phyloP scores from a whole-genome alignment of 1,140 invertebrate genomes.

The Drosophila bifasciata region DNA sequence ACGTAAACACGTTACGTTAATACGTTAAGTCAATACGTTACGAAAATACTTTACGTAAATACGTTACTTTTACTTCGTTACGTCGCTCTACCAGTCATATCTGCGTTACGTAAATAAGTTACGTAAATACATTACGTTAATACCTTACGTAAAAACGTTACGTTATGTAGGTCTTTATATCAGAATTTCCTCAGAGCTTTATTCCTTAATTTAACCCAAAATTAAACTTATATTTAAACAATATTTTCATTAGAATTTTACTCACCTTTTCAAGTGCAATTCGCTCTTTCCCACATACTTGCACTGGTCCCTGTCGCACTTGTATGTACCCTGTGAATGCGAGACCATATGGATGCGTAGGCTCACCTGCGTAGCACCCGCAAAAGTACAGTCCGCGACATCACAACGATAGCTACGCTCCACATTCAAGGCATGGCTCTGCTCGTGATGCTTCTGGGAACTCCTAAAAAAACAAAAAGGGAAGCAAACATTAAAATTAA shows the following conservation, averaged over 20 bases:
- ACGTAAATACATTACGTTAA: no score
- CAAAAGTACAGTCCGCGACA: conserved; percentile 53
- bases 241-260: not conserved
- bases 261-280: conserved; percentile 70
- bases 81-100: no score
- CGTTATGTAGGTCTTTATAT: no score
- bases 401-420: conserved; percentile 42
- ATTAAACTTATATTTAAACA: not conserved
- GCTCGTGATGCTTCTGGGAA: conserved; percentile 55
- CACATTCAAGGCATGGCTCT: conserved; percentile 34
- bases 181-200: no score
- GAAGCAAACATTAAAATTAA: conserved; percentile 5
- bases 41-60: no score
- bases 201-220: not conserved
- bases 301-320: conserved; percentile 57
- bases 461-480: conserved; percentile 39
- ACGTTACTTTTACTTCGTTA: no score
- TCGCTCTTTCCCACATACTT: conserved; percentile 74
- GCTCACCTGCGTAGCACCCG: conserved; percentile 41
- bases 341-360: conserved; percentile 63
- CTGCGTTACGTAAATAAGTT: no score
- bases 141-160: no score
- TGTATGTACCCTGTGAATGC: conserved; percentile 61
- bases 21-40: no score
- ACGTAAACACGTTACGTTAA: no score